A percentile compares a stretch with the other conserved stretches of the same genome.
Conservation (phyloP, 64 coral and sea anemone species). For the Astreopora myriophthalma region DNA sequence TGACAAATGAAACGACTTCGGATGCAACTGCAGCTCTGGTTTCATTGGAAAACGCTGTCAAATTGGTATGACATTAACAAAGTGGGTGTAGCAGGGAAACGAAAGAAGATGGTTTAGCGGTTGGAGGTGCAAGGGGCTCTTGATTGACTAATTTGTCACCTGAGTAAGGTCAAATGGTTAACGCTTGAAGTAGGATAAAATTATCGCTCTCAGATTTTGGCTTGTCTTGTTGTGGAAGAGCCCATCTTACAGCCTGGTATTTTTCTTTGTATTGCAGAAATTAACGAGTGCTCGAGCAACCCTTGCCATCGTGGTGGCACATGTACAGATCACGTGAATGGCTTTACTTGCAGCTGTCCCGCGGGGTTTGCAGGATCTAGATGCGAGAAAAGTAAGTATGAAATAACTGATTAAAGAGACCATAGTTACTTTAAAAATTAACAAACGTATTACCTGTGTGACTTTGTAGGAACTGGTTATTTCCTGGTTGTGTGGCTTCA, state of each 20-base stretch:
- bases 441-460: neutral
- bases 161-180: too few species aligned
- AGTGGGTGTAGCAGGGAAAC: too few species aligned
- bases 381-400: neutral
- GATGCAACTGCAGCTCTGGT: conserved; percentile 19
- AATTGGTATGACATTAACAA: conserved; percentile 21
- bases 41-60: conserved; percentile 35
- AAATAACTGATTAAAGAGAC: neutral
- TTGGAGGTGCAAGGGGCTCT: too few species aligned
- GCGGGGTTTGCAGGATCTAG: neutral
- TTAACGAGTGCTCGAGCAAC: neutral
- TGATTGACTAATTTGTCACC: too few species aligned
- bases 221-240: too few species aligned
- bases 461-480: conserved; percentile 46
- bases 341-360: neutral
- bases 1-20: conserved; percentile 25
- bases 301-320: neutral
- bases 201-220: too few species aligned
- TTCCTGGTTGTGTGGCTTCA: conserved; percentile 64
- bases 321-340: neutral
- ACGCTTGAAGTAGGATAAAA: too few species aligned
- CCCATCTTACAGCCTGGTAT: neutral
- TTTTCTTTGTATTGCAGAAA: neutral
- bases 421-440: neutral
- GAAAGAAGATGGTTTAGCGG: too few species aligned